Conservation (phyloP, 2,113 vertebrate genomes). For the Brachyistius frenatus region DNA sequence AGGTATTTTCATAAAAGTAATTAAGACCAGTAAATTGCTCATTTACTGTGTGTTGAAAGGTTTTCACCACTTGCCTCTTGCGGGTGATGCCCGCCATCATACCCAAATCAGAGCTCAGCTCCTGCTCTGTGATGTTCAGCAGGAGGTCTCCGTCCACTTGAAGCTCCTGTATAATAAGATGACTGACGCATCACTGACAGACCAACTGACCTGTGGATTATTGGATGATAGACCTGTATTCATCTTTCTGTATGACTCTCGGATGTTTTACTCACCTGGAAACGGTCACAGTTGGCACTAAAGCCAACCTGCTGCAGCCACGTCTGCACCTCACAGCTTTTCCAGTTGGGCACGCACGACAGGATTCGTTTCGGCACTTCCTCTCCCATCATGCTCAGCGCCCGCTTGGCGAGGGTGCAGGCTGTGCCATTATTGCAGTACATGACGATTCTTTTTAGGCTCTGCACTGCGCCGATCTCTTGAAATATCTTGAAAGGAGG, state of each 20-base stretch:
- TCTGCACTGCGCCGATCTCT: constrained; percentile 95
- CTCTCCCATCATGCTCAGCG: constrained; percentile 90
- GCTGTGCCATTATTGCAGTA: constrained; percentile 93
- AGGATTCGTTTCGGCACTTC: constrained; percentile 91
- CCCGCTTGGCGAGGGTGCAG: constrained; percentile 90
- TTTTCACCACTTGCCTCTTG: constrained; percentile 86
- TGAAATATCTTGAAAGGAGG: constrained; percentile 90
- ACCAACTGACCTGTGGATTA: background rate
- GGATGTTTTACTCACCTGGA: constrained; percentile 81
- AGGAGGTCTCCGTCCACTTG: constrained; percentile 97
- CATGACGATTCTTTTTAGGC: constrained; percentile 94
- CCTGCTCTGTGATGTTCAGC: constrained; percentile 90
- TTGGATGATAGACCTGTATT: accelerated
- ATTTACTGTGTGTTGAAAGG: background rate
- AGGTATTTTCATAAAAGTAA: background rate
- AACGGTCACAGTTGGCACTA: constrained; percentile 87
- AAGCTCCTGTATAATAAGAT: constrained; percentile 84
- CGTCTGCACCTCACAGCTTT: constrained; percentile 91
- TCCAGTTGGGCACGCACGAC: constrained; percentile 95
- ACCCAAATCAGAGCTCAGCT: constrained; percentile 89
- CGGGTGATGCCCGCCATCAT: constrained; percentile 91
- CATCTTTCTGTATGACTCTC: background rate
- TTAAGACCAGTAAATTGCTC: background rate
- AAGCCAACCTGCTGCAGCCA: constrained; percentile 98
- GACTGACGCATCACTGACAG: background rate